A percentile compares a stretch with the other conserved stretches of the same genome.
These are phyloP conservation scores for Plecotus auritus DNA, from an alignment of 2,113 vertebrate species.

Conservation along the genomic window DNA sequence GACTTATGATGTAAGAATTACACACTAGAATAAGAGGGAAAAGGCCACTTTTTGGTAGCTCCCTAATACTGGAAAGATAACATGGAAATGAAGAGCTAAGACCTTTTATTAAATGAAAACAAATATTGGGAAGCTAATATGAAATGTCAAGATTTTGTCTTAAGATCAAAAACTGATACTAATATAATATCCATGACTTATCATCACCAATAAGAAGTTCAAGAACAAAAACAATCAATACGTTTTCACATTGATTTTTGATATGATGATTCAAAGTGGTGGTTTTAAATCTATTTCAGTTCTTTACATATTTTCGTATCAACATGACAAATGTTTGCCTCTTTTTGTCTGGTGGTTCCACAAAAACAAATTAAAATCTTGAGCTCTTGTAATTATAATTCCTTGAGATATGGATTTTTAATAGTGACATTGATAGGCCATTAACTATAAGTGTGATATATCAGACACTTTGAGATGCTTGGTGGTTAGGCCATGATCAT, in stretches of 20 bases:
- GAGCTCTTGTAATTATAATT: slow-evolving; percentile 42
- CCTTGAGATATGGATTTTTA: slow-evolving; percentile 47
- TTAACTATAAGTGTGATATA: slow-evolving; percentile 26
- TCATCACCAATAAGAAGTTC: not conserved
- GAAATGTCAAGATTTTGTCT: not conserved
- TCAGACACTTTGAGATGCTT: not conserved
- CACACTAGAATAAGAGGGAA: not conserved
- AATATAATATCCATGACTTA: not conserved
- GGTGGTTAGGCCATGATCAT: not conserved
- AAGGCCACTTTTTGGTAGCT: not conserved
- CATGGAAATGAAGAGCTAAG: not conserved
- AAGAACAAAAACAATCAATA: not conserved
- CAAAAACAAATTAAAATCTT: not conserved
- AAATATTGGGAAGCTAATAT: not conserved
- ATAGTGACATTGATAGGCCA: slow-evolving; percentile 22
- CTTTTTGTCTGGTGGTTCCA: not conserved
- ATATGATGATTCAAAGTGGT: not conserved
- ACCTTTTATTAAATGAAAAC: not conserved
- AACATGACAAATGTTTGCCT: not conserved
- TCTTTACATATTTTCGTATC: not conserved
- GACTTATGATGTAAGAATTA: not conserved
- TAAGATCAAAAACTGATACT: not conserved
- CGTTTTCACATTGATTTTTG: not conserved
- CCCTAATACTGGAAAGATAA: not conserved
- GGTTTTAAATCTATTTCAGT: not conserved